These are phyloP conservation scores for Meda fulgida DNA, from an alignment of 2,797 vertebrate species.

Conservation along the genomic window DNA sequence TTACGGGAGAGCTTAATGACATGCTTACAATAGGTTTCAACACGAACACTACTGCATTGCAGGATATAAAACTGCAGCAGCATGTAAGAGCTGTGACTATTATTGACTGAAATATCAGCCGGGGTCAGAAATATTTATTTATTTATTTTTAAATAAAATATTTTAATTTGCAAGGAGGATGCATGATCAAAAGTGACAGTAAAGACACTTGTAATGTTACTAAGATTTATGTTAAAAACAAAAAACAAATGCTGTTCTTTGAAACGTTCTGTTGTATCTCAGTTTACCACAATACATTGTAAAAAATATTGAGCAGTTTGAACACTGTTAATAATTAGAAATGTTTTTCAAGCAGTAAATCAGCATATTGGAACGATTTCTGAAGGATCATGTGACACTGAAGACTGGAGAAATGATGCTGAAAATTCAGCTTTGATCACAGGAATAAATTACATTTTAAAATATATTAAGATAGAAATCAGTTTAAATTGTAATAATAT, in stretches of 20 bases:
- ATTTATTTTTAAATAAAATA: background rate
- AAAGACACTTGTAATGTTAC: background rate
- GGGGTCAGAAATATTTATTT: background rate
- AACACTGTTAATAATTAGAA: background rate
- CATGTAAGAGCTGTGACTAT: background rate
- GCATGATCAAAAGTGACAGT: no score
- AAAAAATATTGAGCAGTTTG: background rate
- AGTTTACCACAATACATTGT: background rate
- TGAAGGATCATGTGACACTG: background rate
- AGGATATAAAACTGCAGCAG: conserved; percentile 1
- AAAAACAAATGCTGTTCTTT: background rate
- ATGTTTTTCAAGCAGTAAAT: background rate
- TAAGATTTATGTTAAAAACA: background rate
- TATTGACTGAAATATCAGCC: background rate
- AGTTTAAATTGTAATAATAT: background rate
- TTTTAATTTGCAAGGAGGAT: background rate
- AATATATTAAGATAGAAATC: background rate
- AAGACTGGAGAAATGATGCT: background rate
- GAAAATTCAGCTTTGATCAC: background rate
- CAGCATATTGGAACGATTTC: background rate
- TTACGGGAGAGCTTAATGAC: conserved; percentile 19
- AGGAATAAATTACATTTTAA: background rate
- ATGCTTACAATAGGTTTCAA: conserved; percentile 5
- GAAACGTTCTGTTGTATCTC: background rate
- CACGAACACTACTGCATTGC: background rate